Evolutionary conservation across 2,797 vertebrate species (phyloP).

Genomic region (Knipowitschia caucasica): DNA sequence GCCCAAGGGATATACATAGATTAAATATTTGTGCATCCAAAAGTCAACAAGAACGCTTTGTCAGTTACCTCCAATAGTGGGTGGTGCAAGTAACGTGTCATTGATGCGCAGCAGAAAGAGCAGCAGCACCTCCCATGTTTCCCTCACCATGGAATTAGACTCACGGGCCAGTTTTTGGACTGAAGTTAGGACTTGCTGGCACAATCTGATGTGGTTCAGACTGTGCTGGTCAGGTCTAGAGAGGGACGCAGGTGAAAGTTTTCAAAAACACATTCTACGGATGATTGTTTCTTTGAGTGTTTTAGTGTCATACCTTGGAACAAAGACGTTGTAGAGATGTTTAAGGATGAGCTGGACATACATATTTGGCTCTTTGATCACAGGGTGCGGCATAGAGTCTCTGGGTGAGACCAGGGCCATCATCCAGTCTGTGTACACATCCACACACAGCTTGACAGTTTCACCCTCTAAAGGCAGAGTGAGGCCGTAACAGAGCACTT

Average conservation of each 20-base stretch:
- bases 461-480: slow-evolving; percentile 92
- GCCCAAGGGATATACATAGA: no score
- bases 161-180: slow-evolving; percentile 94
- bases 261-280: neutral
- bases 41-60: neutral
- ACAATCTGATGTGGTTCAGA: slow-evolving; percentile 88
- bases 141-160: slow-evolving; percentile 85
- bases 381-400: slow-evolving; percentile 90
- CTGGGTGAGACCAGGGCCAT: slow-evolving; percentile 91
- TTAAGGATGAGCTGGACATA: slow-evolving; percentile 94
- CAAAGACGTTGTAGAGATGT: slow-evolving; percentile 95
- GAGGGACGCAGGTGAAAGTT: slow-evolving; percentile 9
- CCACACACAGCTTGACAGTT: slow-evolving; percentile 93
- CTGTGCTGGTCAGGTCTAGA: slow-evolving; percentile 82
- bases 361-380: slow-evolving; percentile 91
- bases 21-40: neutral
- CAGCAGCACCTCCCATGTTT: slow-evolving; percentile 95
- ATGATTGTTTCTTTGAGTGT: neutral
- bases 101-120: slow-evolving; percentile 94
- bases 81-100: slow-evolving; percentile 89
- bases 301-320: slow-evolving; percentile 82
- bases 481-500: slow-evolving; percentile 93
- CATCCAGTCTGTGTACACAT: slow-evolving; percentile 97
- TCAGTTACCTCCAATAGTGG: slow-evolving; percentile 85
- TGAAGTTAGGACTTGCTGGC: slow-evolving; percentile 90